Base-by-base conservation (phyloP, 2,113 vertebrate species). In the Notothenia rossii region DNA sequence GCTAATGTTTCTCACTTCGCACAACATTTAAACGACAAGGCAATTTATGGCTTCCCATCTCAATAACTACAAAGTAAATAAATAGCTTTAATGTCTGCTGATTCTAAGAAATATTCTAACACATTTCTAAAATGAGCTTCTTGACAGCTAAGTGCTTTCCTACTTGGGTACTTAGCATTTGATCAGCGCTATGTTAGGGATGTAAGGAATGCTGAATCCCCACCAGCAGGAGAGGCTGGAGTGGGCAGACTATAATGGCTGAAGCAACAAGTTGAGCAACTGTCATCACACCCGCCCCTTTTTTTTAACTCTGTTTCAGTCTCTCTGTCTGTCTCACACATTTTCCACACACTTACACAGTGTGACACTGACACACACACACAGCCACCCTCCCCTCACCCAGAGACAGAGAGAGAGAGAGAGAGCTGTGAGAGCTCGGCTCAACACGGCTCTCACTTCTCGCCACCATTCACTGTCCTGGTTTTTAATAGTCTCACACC, bases 191-290 rank as follows among this genome's bases (percentile, higher is more conserved):
- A 45, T 50, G 61, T 51, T 33, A 79, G 45, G 61, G 60, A 84
- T 75, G 69, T 72, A 45, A 83, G 58, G 60, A 75, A 71, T 76
- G 66, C 5, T 59, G 80, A 73, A 55, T 84, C 79, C 20, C 84
- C 76, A 72, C 66, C 58, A 64, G 77, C 69, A 53, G 63, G 70
- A 83, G 78, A 74, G 49, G 74, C 71, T 59, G 65, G 59, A 79
- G 80, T 73, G 74, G 76, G 69, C 56, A 63, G 60, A 51, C 65
- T 3, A 7, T 73, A 64, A 82, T 53, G 66, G 68, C 86, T 84
- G 67, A 54, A 88, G 86, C 89, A 88, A 92, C 91, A 88, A 88
- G 89, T 86, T 63, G 81, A 88, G 77, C 76, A 68, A 55, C 86
- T 87, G 79, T 80, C 87, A 89, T 91, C 82, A 77, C 84, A 86